Conservation (phyloP, 2,113 vertebrate genomes). For the Forbesichthys agassizii region DNA sequence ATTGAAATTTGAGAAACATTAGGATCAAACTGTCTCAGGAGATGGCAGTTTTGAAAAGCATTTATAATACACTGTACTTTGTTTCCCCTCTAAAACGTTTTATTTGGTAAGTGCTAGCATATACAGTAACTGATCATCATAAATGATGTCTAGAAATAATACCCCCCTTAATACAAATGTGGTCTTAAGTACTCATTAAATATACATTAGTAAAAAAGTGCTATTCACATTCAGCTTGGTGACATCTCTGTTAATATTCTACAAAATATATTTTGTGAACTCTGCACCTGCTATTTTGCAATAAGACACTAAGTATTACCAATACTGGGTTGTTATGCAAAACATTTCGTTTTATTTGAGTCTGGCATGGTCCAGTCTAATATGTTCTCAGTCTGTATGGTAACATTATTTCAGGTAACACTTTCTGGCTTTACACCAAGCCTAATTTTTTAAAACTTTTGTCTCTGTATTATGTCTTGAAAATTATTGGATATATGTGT, state of each 20-base stretch:
- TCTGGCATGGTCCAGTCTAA: conserved; percentile 62
- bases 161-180: conserved; percentile 19
- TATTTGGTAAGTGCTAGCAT: no score
- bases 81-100: background rate
- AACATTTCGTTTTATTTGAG: conserved; percentile 36
- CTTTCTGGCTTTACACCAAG: no score
- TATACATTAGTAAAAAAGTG: conserved; percentile 31
- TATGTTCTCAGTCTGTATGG: conserved; percentile 30
- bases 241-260: background rate
- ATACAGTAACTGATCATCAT: background rate
- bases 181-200: conserved; percentile 44
- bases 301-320: background rate
- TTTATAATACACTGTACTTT: conserved; percentile 4
- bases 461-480: no score
- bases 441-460: no score
- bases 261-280: conserved; percentile 2
- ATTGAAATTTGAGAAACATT: no score
- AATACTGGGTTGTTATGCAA: conserved; percentile 63
- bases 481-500: no score
- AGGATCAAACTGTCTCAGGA: no score
- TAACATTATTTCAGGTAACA: no score
- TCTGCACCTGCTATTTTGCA: conserved; percentile 29
- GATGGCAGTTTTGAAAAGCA: background rate
- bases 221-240: conserved; percentile 21
- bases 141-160: conserved; percentile 27